phyloP scores from a whole-genome alignment of 2,797 vertebrate species.

The Triplophysa bombifrons region DNA sequence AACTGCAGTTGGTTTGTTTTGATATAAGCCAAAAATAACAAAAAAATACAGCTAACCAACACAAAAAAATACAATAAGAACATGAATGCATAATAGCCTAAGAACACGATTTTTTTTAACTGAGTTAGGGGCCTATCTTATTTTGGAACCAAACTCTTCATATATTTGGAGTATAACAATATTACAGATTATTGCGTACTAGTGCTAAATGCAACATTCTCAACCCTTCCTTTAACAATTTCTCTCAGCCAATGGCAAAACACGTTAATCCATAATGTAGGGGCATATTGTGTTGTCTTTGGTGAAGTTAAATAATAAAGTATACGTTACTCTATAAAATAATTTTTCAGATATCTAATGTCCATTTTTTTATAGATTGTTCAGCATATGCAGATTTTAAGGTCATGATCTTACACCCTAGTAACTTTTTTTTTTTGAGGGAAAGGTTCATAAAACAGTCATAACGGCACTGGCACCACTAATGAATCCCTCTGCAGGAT shows the following conservation, averaged over 20 bases:
- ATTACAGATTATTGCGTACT: background rate
- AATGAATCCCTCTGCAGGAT: conserved; percentile 11
- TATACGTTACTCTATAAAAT: background rate
- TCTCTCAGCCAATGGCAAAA: conserved; percentile 14
- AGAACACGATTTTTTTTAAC: too few relatives aligned
- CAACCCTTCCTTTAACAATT: conserved; percentile 14
- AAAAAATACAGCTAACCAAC: too few relatives aligned
- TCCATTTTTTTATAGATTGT: background rate
- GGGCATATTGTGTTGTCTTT: background rate
- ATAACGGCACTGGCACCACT: background rate
- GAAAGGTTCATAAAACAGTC: background rate
- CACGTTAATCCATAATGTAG: background rate
- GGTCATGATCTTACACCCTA: background rate
- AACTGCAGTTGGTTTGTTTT: too few relatives aligned
- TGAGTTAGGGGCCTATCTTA: too few relatives aligned
- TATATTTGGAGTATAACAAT: background rate
- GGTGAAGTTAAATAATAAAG: background rate
- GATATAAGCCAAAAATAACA: too few relatives aligned
- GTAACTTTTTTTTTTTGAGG: background rate
- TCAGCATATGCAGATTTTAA: background rate
- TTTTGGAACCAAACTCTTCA: too few relatives aligned
- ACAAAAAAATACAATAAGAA: too few relatives aligned
- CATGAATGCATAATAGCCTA: too few relatives aligned
- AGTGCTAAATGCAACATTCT: conserved; percentile 7
- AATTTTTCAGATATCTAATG: background rate